phyloP scores from a whole-genome alignment of 2,113 vertebrate genomes.

The Anoplopoma fimbria region DNA sequence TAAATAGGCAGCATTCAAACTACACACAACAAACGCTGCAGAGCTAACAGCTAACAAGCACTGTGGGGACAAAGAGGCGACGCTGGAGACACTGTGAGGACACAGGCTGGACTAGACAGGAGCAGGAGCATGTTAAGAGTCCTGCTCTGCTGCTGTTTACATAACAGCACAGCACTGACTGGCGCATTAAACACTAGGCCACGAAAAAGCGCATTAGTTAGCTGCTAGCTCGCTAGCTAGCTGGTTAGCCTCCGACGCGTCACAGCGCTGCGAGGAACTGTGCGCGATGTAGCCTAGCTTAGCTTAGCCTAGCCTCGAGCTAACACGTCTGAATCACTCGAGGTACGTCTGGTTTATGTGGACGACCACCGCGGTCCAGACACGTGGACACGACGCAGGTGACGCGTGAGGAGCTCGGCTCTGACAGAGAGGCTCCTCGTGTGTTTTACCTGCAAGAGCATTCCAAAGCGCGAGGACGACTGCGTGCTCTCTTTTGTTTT shows the following conservation, averaged over 20 bases:
- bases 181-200: constrained; percentile 77
- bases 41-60: constrained; percentile 43
- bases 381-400: too few relatives aligned
- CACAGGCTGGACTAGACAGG: too few relatives aligned
- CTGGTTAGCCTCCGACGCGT: constrained; percentile 25
- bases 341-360: too few relatives aligned
- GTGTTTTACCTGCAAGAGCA: constrained; percentile 89
- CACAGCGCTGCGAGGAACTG: neutral
- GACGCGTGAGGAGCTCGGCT: too few relatives aligned
- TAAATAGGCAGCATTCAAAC: constrained; percentile 56
- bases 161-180: constrained; percentile 72
- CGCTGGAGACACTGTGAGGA: too few relatives aligned
- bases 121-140: neutral
- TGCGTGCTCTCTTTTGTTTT: constrained; percentile 88
- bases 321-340: constrained; percentile 69
- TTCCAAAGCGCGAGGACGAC: constrained; percentile 85
- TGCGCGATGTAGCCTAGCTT: constrained; percentile 70
- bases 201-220: constrained; percentile 57
- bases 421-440: too few relatives aligned
- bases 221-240: constrained; percentile 34
- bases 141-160: constrained; percentile 70
- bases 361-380: too few relatives aligned
- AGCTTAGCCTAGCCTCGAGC: constrained; percentile 66
- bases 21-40: constrained; percentile 55
- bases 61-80: too few relatives aligned